phyloP scores from a whole-genome alignment of 2,888 invertebrate genomes.

The Nesidiocoris tenuis region DNA sequence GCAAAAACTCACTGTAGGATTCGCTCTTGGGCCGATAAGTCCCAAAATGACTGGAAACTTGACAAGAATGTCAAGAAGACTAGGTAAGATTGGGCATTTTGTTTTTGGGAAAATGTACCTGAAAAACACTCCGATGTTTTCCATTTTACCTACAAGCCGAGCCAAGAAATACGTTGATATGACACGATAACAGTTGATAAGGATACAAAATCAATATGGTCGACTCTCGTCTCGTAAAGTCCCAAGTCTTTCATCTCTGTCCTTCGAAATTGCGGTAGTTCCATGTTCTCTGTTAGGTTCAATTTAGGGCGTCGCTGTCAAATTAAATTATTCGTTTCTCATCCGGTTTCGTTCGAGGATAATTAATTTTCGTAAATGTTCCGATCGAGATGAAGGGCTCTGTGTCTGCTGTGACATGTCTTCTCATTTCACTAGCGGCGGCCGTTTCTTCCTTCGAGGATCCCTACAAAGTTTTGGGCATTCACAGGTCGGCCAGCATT shows the following conservation, averaged over 20 bases:
- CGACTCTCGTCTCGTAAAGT: background rate
- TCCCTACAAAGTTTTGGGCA: slow-evolving; percentile 81
- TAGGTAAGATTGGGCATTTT: no score
- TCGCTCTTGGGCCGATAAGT: no score
- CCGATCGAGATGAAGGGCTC: background rate
- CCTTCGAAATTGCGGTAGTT: background rate
- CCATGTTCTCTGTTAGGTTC: no score
- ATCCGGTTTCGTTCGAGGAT: background rate
- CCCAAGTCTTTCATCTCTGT: no score
- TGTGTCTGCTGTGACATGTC: background rate
- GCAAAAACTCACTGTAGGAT: no score
- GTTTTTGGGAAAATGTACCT: no score
- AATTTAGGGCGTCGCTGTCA: background rate
- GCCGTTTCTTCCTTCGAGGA: slow-evolving; percentile 55
- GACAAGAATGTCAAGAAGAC: no score
- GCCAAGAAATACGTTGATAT: no score
- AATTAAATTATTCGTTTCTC: background rate
- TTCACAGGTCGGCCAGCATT: slow-evolving; percentile 70
- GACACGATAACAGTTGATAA: background rate
- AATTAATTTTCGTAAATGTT: background rate
- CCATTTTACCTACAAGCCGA: no score
- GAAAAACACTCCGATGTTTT: no score
- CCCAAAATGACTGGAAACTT: no score
- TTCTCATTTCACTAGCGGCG: slow-evolving; percentile 5
- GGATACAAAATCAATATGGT: background rate